A percentile compares a stretch with the other conserved stretches of the same genome.
These are phyloP conservation scores for Uropetala carovei DNA, from an alignment of 2,888 invertebrate genomes.

Conservation along the genomic window DNA sequence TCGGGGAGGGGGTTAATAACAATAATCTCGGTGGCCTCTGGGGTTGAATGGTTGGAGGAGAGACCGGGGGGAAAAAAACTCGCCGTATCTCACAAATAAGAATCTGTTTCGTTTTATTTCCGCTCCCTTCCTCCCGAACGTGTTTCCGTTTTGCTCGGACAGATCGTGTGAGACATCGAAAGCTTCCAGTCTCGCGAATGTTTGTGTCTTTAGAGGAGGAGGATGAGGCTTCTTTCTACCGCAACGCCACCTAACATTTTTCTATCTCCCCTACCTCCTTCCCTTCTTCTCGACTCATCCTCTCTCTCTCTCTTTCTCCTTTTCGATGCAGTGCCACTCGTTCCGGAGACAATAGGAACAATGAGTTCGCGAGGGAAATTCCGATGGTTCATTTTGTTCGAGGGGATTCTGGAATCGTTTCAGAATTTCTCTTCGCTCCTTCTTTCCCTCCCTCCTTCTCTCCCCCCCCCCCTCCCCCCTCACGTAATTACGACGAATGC, in stretches of 20 bases:
- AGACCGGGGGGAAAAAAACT: background rate
- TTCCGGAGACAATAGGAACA: constrained; percentile 32
- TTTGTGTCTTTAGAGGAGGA: background rate
- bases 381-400: background rate
- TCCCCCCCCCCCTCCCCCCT: background rate
- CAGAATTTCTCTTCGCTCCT: background rate
- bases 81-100: background rate
- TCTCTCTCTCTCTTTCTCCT: background rate
- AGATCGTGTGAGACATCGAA: constrained; percentile 29
- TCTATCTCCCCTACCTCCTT: too few relatives aligned
- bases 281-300: too few relatives aligned
- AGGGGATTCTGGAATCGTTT: constrained; percentile 22
- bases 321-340: constrained; percentile 19
- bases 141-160: constrained; percentile 13
- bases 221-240: too few relatives aligned
- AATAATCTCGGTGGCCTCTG: constrained; percentile 29
- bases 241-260: too few relatives aligned
- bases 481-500: background rate
- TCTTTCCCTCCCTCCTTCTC: too few relatives aligned
- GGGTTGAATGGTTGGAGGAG: background rate
- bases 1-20: constrained; percentile 18
- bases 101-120: constrained; percentile 13
- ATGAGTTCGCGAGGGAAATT: background rate
- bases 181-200: background rate
- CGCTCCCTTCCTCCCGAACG: background rate